Percentiles rank a stretch among this genome's conserved stretches.
These are phyloP conservation scores for Salmo trutta DNA, from an alignment of 2,797 vertebrate species.

Conservation along the genomic window DNA sequence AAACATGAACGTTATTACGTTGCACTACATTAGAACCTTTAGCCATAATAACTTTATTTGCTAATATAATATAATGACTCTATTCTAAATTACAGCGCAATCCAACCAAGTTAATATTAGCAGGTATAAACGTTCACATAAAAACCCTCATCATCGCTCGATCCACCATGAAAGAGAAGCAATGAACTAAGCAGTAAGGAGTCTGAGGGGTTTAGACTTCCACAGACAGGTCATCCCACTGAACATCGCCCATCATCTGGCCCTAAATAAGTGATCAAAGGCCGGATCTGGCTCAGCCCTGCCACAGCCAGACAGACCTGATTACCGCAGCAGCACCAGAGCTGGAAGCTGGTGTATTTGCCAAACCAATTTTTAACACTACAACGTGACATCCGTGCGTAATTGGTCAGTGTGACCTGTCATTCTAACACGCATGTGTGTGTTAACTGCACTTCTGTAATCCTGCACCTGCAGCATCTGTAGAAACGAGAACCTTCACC, in stretches of 20 bases:
- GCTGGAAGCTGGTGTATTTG: slow-evolving; percentile 26
- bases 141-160: background rate
- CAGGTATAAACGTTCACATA: background rate
- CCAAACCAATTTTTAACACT: slow-evolving; percentile 32
- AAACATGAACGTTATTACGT: too few relatives aligned
- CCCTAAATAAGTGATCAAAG: slow-evolving; percentile 22
- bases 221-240: slow-evolving; percentile 4
- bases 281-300: background rate
- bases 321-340: slow-evolving; percentile 23
- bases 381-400: slow-evolving; percentile 24
- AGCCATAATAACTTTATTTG: too few relatives aligned
- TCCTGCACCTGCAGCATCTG: background rate
- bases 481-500: background rate
- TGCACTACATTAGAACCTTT: background rate
- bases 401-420: slow-evolving; percentile 33
- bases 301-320: slow-evolving; percentile 25
- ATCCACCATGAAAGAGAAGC: slow-evolving; percentile 1
- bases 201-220: slow-evolving; percentile 10
- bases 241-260: slow-evolving; percentile 7
- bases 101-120: background rate
- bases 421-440: background rate
- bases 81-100: too few relatives aligned
- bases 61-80: too few relatives aligned
- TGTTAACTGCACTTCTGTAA: background rate
- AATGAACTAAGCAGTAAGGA: slow-evolving; percentile 4